Conservation (phyloP, 2,113 vertebrate species). For the Taurulus bubalis region DNA sequence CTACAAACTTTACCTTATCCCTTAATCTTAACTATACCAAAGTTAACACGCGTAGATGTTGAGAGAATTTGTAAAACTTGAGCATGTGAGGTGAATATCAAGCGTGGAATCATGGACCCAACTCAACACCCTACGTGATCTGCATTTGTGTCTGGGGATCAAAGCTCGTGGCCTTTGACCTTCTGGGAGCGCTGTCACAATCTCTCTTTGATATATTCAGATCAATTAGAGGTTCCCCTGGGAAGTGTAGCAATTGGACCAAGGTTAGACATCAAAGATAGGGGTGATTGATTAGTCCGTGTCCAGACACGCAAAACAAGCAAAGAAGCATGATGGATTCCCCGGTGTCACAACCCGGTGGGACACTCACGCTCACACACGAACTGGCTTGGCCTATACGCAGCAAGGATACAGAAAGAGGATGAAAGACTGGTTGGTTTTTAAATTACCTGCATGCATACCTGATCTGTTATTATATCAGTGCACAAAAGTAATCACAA, state of each 20-base stretch:
- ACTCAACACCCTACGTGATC: conserved; percentile 16
- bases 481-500: background rate
- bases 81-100: background rate
- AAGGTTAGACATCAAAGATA: conserved; percentile 53
- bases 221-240: conserved; percentile 44
- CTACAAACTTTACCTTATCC: background rate
- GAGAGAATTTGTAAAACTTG: background rate
- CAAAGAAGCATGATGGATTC: conserved; percentile 53
- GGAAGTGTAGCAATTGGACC: conserved; percentile 27
- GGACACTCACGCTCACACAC: background rate
- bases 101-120: background rate
- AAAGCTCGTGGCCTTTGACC: conserved; percentile 37
- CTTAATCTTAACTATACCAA: background rate
- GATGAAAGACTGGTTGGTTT: background rate
- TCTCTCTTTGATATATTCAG: conserved; percentile 55
- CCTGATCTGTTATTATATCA: background rate
- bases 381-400: background rate
- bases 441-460: background rate
- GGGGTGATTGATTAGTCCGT: conserved; percentile 56
- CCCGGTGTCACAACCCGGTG: conserved; percentile 38
- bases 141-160: conserved; percentile 40
- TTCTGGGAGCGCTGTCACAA: conserved; percentile 37
- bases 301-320: conserved; percentile 45
- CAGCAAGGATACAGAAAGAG: background rate
- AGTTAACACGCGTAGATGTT: background rate